Evolutionary conservation across 2,797 vertebrate genomes (phyloP), one percentile per base, ranked within the genome.

Genomic region (Syngnathus rostellatus): DNA sequence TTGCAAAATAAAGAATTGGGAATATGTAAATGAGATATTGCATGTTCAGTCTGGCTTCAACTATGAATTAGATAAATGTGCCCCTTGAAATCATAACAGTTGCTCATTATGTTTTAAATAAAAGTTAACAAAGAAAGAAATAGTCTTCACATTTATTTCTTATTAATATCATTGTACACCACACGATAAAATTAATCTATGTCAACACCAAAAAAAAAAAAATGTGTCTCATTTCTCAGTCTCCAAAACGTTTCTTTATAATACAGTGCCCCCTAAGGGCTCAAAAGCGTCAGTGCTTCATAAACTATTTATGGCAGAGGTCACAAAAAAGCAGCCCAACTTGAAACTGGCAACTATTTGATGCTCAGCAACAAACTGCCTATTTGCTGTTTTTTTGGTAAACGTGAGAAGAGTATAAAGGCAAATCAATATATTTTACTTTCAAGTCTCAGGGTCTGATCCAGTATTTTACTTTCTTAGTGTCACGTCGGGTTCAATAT

Each of bases 261-360:
- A 75, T 79, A 72, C 79, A 89, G 81, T 89, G 86, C 86, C 89
- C 89, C 79, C 89, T 85, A 71, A 69, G 77, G 87, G 83, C 69
- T 11, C 16, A 1, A 11, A 31, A 21, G 62, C 68, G 46, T 31
- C 17, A 45, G 66, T 84, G 81, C 78, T 58, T 81, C 43, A 61
- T 23, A 64, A 63, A 31, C 19, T 37, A 48, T 64, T 37, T 48
- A 37, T 64, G 23, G 43, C 14, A 25, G 12, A 50, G 19, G 50
- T 54, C 3, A 21, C 38, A 64, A 65, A 43, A 25, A 72, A 83
- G 68, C 61, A 1, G 50, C 65, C 71, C 74, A 64, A 58, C 73
- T 64, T 67, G 41, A 64, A 57, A 63, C 40, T 11, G 11, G 46
- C 61, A 57, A n/a, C 39, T 57, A 31, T 63, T 63, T 48, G 45